phyloP scores from a whole-genome alignment of 2,888 invertebrate species.

The Lissocephala sabroskyi region DNA sequence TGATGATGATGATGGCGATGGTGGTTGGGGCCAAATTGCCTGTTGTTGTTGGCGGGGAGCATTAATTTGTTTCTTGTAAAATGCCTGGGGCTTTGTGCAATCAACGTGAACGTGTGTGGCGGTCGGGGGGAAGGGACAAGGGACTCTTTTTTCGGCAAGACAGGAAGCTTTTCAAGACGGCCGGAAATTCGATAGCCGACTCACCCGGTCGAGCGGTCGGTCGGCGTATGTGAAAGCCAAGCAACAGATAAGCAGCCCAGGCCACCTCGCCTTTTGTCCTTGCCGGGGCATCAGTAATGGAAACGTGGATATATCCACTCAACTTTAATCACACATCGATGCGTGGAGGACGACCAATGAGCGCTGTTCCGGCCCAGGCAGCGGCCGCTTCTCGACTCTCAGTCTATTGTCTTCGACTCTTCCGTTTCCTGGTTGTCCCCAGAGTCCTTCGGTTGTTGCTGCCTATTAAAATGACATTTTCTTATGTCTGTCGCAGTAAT shows the following conservation, averaged over 20 bases:
- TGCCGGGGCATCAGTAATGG: conserved; percentile 3
- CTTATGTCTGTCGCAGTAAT: neutral
- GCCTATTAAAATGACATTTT: neutral
- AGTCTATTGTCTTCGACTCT: no score
- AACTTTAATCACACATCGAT: neutral
- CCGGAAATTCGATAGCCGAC: conserved; percentile 47
- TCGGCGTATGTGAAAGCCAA: conserved; percentile 40
- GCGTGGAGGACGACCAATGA: no score
- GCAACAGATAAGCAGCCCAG: neutral
- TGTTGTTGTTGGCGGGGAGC: conserved; percentile 17
- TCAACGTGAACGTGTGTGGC: conserved; percentile 38
- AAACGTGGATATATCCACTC: conserved; percentile 5
- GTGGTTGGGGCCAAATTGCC: neutral
- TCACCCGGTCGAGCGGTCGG: conserved; percentile 12
- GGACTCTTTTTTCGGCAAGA: conserved; percentile 1
- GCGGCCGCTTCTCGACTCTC: no score
- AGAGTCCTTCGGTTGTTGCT: neutral
- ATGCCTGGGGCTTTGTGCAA: conserved; percentile 53
- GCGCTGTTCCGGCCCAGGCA: no score
- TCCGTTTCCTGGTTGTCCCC: no score
- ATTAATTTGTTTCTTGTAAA: conserved; percentile 53
- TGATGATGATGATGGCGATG: no score
- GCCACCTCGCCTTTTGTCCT: neutral
- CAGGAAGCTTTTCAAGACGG: conserved; percentile 26
- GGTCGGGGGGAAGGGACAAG: neutral